Evolutionary conservation across 1,140 invertebrate genomes (phyloP).

Genomic region (Choristoneura fumiferana): DNA sequence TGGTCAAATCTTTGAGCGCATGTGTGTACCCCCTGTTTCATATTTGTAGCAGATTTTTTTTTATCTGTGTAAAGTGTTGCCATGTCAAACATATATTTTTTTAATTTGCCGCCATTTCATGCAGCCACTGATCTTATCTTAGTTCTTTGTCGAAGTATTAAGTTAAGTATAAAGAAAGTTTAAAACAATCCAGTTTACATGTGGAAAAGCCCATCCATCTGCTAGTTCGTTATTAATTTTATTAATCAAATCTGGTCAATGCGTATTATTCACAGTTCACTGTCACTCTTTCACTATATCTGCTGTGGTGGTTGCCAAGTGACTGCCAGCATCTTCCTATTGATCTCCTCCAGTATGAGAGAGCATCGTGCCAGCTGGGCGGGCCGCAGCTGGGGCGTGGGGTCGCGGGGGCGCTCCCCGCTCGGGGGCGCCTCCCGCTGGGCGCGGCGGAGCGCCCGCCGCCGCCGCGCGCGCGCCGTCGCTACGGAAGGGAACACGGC

Average conservation of each 20-base stretch:
- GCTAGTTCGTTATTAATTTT: too few relatives aligned
- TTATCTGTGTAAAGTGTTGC: too few relatives aligned
- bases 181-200: too few relatives aligned
- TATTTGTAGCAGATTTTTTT: too few relatives aligned
- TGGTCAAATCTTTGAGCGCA: too few relatives aligned
- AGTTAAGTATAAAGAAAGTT: too few relatives aligned
- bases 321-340: conserved; percentile 84
- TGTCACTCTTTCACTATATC: background rate
- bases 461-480: conserved; percentile 46
- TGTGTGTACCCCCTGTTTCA: too few relatives aligned
- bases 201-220: too few relatives aligned
- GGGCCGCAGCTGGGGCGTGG: conserved; percentile 61
- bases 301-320: conserved; percentile 81
- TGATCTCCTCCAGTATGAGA: conserved; percentile 85
- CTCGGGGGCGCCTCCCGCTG: conserved; percentile 32
- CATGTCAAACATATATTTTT: too few relatives aligned
- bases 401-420: conserved; percentile 40
- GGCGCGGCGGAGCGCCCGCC: conserved; percentile 51
- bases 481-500: conserved; percentile 23
- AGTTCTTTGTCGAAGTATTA: too few relatives aligned
- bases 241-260: background rate
- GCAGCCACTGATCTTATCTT: too few relatives aligned
- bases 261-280: background rate
- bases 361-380: conserved; percentile 65
- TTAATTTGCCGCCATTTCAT: too few relatives aligned